phyloP scores from a whole-genome alignment of 2,113 vertebrate genomes.

The Todiramphus saurophagus region DNA sequence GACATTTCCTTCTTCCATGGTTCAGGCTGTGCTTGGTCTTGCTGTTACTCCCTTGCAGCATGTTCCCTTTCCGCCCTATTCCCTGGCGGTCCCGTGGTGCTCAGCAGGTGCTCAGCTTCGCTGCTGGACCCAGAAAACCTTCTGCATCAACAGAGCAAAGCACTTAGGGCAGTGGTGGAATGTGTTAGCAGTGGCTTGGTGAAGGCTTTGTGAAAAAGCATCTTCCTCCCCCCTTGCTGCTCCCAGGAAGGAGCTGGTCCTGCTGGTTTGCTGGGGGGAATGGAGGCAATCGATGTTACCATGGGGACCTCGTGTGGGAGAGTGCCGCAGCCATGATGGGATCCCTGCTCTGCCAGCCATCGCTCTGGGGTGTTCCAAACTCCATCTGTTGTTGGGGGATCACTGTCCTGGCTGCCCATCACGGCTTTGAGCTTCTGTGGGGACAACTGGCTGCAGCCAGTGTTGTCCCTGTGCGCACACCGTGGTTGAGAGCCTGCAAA shows the following conservation, averaged over 20 bases:
- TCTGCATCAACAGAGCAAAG: neutral
- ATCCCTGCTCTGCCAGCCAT: rapidly evolving
- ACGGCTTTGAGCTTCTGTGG: neutral
- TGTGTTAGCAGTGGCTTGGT: neutral
- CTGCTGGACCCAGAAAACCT: neutral
- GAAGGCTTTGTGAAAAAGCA: neutral
- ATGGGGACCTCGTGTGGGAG: rapidly evolving
- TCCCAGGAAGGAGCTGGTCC: neutral
- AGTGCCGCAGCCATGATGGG: rapidly evolving
- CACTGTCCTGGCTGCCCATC: neutral
- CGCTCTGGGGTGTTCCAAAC: neutral
- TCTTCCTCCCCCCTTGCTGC: neutral
- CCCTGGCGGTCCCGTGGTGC: neutral
- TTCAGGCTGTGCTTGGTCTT: neutral
- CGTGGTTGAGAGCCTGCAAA: neutral
- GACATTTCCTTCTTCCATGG: neutral
- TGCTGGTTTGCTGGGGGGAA: neutral
- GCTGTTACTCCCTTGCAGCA: neutral
- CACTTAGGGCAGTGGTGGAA: rapidly evolving
- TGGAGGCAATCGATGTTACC: neutral
- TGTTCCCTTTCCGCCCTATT: neutral
- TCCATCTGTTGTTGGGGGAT: neutral
- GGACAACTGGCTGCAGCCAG: rapidly evolving
- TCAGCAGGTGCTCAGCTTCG: neutral
- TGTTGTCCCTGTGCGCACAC: neutral